Percentiles rank a stretch among this genome's conserved stretches.
phyloP scores from a whole-genome alignment of 2,113 vertebrate species.

The Sphaerodactylus townsendi region DNA sequence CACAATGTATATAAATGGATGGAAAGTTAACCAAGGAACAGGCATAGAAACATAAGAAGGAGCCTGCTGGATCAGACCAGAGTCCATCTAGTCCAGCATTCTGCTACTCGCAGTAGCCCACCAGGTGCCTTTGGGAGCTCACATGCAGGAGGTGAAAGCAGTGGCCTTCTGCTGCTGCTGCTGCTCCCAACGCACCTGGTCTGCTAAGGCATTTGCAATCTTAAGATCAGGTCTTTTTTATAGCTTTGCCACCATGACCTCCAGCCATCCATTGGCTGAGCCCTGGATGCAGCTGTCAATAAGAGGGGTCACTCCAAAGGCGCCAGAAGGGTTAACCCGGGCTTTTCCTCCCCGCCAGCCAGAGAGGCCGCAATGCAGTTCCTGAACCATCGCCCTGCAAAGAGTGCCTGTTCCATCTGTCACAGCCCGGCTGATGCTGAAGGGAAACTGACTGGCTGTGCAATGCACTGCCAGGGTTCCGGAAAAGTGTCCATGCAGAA shows the following conservation, averaged over 20 bases:
- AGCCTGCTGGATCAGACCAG: no score
- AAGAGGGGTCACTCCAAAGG: conserved; percentile 38
- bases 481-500: conserved; percentile 50
- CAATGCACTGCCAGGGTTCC: conserved; percentile 22
- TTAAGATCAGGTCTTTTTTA: no score
- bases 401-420: conserved; percentile 56
- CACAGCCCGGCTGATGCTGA: conserved; percentile 27
- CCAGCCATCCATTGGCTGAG: not conserved
- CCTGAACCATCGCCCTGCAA: conserved; percentile 43
- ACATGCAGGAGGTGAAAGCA: no score
- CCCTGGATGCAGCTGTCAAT: conserved; percentile 20
- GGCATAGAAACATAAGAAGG: no score
- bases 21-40: not conserved
- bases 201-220: no score
- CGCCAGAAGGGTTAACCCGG: conserved; percentile 32
- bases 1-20: not conserved
- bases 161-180: no score
- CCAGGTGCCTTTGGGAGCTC: no score
- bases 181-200: no score
- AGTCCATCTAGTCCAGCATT: no score
- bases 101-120: no score
- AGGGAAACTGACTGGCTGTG: conserved; percentile 54
- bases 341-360: accelerated
- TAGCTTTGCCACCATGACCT: not conserved
- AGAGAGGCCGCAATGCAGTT: conserved; percentile 17